Evolutionary conservation across 2,113 vertebrate species (phyloP).

Genomic region (Eleginops maclovinus): DNA sequence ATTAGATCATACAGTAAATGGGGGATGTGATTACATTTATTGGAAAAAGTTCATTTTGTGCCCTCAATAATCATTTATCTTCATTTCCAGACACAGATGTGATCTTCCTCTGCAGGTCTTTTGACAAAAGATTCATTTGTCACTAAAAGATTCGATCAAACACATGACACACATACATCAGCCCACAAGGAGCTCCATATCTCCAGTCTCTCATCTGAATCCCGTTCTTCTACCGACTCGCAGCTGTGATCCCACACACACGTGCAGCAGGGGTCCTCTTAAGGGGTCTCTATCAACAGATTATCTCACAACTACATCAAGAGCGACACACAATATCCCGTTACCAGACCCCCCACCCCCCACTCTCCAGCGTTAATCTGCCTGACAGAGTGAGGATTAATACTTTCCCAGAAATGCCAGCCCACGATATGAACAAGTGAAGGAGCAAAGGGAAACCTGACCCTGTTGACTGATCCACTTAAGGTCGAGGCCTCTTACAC

Average conservation of each 20-base stretch:
- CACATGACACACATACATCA: not conserved
- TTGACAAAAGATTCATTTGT: conserved; percentile 17
- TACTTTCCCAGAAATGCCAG: conserved; percentile 45
- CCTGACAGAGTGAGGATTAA: conserved; percentile 46
- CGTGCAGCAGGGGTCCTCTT: conserved; percentile 21
- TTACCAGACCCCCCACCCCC: conserved; percentile 20
- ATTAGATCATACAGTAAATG: not conserved
- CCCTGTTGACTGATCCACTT: conserved; percentile 22
- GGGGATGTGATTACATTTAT: conserved; percentile 13
- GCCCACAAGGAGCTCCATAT: conserved; percentile 17
- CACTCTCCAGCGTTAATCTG: conserved; percentile 48
- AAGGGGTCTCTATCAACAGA: conserved; percentile 44
- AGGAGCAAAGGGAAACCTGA: conserved; percentile 27
- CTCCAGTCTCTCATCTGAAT: conserved; percentile 18
- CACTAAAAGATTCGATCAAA: conserved; percentile 20
- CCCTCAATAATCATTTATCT: conserved; percentile 18
- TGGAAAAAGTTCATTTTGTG: conserved; percentile 13
- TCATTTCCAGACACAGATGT: conserved; percentile 5
- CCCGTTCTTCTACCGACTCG: not conserved
- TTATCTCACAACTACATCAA: conserved; percentile 58
- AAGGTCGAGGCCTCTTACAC: conserved; percentile 11
- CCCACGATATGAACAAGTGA: conserved; percentile 38
- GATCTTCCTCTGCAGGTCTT: not conserved
- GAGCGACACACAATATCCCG: conserved; percentile 34
- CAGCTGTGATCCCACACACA: conserved; percentile 36